Evolutionary conservation across 1,140 invertebrate genomes (phyloP).

Genomic region (Tachypleus tridentatus): DNA sequence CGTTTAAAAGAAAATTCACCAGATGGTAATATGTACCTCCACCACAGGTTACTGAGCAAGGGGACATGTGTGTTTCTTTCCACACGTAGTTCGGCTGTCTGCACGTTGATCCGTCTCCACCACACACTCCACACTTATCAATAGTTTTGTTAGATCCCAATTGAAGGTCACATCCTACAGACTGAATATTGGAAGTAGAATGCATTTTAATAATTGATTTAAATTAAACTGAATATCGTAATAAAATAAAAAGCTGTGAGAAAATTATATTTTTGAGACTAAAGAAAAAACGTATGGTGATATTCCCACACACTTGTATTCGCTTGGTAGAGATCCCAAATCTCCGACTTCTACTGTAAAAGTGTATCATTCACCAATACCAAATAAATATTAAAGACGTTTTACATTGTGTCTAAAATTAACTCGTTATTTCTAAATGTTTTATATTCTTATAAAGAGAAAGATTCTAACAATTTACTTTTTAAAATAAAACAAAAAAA

Average conservation of each 20-base stretch:
- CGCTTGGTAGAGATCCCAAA: too few species aligned
- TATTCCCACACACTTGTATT: not conserved
- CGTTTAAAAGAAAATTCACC: too few species aligned
- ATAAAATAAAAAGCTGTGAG: not conserved
- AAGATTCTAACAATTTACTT: not conserved
- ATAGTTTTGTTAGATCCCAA: constrained; percentile 70
- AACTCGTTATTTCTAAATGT: not conserved
- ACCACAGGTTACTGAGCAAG: constrained; percentile 79
- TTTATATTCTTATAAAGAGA: not conserved
- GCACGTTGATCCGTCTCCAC: constrained; percentile 72
- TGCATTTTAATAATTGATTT: not conserved
- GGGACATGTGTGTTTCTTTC: constrained; percentile 57
- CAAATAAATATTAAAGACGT: not conserved
- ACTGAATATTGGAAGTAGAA: constrained; percentile 40
- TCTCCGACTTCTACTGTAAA: too few species aligned
- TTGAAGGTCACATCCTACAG: constrained; percentile 76
- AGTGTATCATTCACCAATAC: not conserved
- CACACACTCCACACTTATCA: constrained; percentile 78
- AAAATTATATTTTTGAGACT: not conserved
- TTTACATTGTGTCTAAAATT: not conserved
- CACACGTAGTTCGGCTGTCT: constrained; percentile 64
- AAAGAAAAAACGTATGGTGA: not conserved
- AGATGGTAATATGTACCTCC: constrained; percentile 50
- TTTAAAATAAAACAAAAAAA: not conserved
- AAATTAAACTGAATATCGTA: not conserved